These are phyloP conservation scores for Neosilurus mollespiculum DNA, from an alignment of 2,797 vertebrate species.

Conservation along the genomic window DNA sequence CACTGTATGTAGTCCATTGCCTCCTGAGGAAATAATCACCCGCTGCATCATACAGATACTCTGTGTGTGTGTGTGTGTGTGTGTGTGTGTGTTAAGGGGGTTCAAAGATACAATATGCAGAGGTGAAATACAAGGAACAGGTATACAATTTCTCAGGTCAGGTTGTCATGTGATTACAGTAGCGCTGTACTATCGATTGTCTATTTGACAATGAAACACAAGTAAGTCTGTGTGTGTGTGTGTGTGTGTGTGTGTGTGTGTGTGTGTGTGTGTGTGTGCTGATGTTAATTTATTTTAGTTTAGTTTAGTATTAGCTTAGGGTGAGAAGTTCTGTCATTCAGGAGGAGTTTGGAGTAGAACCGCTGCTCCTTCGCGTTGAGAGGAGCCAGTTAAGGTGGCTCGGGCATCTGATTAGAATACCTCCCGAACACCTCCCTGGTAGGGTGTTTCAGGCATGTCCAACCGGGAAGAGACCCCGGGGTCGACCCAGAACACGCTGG, in stretches of 20 bases:
- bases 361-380: too few species aligned
- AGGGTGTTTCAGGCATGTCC: too few species aligned
- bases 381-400: too few species aligned
- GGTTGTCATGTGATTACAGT: constrained; percentile 6
- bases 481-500: too few species aligned
- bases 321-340: too few species aligned
- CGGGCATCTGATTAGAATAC: too few species aligned
- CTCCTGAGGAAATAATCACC: background rate
- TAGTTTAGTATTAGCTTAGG: too few species aligned
- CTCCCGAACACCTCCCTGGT: too few species aligned
- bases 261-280: background rate
- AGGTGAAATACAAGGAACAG: background rate
- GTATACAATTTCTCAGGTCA: background rate
- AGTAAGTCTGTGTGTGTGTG: background rate
- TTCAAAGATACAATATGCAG: background rate
- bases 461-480: too few species aligned
- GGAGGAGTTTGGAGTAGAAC: too few species aligned
- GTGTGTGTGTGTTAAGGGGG: too few species aligned
- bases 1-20: background rate
- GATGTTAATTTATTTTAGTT: too few species aligned
- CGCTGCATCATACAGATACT: background rate
- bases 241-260: background rate
- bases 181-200: background rate
- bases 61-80: background rate
- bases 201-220: background rate